A percentile compares a stretch with the other conserved stretches of the same genome.
phyloP scores from a whole-genome alignment of 2,888 invertebrate genomes.

The Caenorhabditis sp. region DNA sequence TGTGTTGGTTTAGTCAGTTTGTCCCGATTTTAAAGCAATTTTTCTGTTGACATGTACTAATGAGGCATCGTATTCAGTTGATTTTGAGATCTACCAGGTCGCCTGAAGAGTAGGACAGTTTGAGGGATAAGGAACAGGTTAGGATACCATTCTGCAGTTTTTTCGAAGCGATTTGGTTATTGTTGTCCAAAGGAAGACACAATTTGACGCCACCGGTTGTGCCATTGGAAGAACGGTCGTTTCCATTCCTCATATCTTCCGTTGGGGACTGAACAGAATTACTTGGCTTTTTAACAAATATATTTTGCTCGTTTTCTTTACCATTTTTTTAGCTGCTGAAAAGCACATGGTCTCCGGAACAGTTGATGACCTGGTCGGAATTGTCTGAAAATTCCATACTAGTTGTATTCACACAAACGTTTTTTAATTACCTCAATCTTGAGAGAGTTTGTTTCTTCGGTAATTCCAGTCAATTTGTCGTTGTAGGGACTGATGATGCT shows the following conservation, averaged over 20 bases:
- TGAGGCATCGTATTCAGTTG: slow-evolving; percentile 59
- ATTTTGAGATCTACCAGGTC: slow-evolving; percentile 59
- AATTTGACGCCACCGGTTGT: slow-evolving; percentile 42
- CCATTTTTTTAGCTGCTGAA: slow-evolving; percentile 32
- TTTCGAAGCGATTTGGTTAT: slow-evolving; percentile 51
- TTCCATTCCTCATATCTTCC: slow-evolving; percentile 54
- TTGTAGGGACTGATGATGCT: slow-evolving; percentile 67
- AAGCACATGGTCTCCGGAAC: slow-evolving; percentile 73
- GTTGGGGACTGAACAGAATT: slow-evolving; percentile 47
- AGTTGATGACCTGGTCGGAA: slow-evolving; percentile 72
- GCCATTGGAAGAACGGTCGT: slow-evolving; percentile 39
- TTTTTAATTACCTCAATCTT: slow-evolving; percentile 40
- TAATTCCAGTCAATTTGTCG: slow-evolving; percentile 67
- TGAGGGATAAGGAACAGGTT: too few relatives aligned
- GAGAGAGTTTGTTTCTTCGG: slow-evolving; percentile 59
- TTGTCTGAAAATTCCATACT: slow-evolving; percentile 36
- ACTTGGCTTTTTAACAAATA: too few relatives aligned
- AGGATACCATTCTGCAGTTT: slow-evolving; percentile 43
- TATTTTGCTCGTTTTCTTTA: background rate
- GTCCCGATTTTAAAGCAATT: slow-evolving; percentile 42
- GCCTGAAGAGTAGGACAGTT: slow-evolving; percentile 13
- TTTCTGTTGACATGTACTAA: slow-evolving; percentile 56
- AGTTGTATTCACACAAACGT: background rate
- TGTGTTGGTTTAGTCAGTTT: slow-evolving; percentile 35
- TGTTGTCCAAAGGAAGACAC: slow-evolving; percentile 54